Base-by-base conservation (phyloP, 2,113 vertebrate species). In the Bubo scandiacus region DNA sequence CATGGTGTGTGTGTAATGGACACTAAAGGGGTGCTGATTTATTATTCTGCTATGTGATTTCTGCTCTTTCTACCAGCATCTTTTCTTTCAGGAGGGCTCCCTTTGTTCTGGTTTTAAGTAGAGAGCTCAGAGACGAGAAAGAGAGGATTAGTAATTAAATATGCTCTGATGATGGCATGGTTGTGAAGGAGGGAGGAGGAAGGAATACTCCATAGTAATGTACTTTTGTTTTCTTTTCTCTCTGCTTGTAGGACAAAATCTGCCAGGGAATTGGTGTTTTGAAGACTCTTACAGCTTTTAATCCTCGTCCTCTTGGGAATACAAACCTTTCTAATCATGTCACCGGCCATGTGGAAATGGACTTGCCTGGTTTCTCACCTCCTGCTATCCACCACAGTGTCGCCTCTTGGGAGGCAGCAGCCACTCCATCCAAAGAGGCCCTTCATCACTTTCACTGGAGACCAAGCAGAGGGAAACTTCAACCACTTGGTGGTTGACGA, bases 401-500 rank as follows among this genome's bases (percentile, higher is more conserved):
- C 97, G 29, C 97, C 98, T 94, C 95, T 98, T 23, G n/a, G 97
- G 86, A 96, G 97, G 91, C 98, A 98, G 96, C 97, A 98, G 77
- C 94, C 98, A 62, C 94, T 97, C 70, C 87, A 98, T 95, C 97
- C 98, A 98, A 97, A 98, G 92, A 98, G 98, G 61, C 97, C 98
- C 77, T 99, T 99, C 57, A 86, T 98, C 78, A 99, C 99, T 4
- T 99, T 99, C 96, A 98, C 83, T 1, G 98, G 98, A 17, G 99
- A 99, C 71, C 98, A 99, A 32, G 82, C 98, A 0, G 99, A 99
- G 93, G 98, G 99, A 97, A 99, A 98, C 94, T 99, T 99, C 96
- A 99, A 99, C 97, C 99, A 99, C 97, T 94, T 99, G 81, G 99
- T 99, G 61, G 99, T 99, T 96, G 99, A 99, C 2, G 98, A 98